These are phyloP conservation scores for Cepphus grylle DNA, from an alignment of 2,113 vertebrate genomes.

Conservation along the genomic window DNA sequence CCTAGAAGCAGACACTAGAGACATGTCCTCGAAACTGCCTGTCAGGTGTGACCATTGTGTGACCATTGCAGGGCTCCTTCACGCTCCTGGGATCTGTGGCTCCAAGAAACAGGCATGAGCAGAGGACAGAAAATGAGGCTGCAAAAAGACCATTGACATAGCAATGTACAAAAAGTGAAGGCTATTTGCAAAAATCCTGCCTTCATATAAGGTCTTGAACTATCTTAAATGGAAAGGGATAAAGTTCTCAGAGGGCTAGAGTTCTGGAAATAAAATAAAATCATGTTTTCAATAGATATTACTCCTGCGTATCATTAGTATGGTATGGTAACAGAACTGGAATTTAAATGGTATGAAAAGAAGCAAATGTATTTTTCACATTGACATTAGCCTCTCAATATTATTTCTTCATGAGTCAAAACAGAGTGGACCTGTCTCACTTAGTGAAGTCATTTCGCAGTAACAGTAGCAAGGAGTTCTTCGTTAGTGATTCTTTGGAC, in stretches of 20 bases:
- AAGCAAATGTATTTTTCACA: background rate
- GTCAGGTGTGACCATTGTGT: rapidly evolving
- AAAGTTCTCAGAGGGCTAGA: background rate
- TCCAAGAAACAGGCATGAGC: background rate
- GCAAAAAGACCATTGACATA: background rate
- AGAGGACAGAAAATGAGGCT: background rate
- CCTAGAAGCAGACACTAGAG: background rate
- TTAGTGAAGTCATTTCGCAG: background rate
- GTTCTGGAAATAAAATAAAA: background rate
- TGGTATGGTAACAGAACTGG: background rate
- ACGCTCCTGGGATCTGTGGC: background rate
- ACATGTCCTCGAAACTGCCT: background rate
- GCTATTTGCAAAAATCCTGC: background rate
- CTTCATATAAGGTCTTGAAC: background rate
- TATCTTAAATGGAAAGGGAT: background rate
- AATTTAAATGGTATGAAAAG: background rate
- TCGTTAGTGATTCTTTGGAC: background rate
- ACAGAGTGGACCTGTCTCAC: background rate
- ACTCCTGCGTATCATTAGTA: background rate
- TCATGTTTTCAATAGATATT: background rate
- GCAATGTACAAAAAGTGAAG: background rate
- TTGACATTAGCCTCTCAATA: background rate
- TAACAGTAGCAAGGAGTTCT: background rate
- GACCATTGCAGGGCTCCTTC: background rate
- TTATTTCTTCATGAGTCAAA: background rate